Evolutionary conservation across 2,797 vertebrate species (phyloP), one percentile per base, ranked within the genome.

Genomic region (Anas capensis): DNA sequence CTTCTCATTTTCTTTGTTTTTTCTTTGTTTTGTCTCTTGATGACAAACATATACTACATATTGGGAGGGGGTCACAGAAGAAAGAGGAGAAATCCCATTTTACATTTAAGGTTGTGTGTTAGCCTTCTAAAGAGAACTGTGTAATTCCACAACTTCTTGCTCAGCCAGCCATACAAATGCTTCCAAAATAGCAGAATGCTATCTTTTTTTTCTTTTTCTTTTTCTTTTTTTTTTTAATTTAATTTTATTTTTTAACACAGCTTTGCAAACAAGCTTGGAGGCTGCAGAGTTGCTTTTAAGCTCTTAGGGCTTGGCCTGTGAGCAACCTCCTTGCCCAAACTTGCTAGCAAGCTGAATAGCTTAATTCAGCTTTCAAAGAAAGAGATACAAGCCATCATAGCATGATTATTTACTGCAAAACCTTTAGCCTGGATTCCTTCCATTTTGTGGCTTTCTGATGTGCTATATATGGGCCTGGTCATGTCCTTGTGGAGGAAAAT

Each of bases 261-360:
- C 31, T 82, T 79, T 86, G 26, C 82, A 83, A 40, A 64, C 54
- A 86, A 68, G 57, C 58, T 93, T 29, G 54, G 70, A 7, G 36
- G 6, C 65, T 94, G 62, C n/a, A 44, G 71, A 76, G 72, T n/a
- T 82, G 33, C 62, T 81, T 92, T 10, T 27, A 62, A 82, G 64
- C 44, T 92, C 44, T 89, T 66, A 71, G 44, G 48, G 56, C 36
- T 88, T 88, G 66, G 65, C 70, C 70, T 76, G 14, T 13, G 33
- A 93, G 34, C 77, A 87, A 21, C n/a, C 14, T 86, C 36, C 85
- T 91, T 92, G 87, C 86, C 92, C 83, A 84, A 61, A 96, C 88
- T 93, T 94, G 95, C 64, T 61, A 15, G 6, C 31, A 66, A 78
- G 53, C 27, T 48, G 36, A 73, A 90, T 2, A 3, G 48, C 48